Conservation (phyloP, 2,888 invertebrate species). For the Nemapogon koenigi region DNA sequence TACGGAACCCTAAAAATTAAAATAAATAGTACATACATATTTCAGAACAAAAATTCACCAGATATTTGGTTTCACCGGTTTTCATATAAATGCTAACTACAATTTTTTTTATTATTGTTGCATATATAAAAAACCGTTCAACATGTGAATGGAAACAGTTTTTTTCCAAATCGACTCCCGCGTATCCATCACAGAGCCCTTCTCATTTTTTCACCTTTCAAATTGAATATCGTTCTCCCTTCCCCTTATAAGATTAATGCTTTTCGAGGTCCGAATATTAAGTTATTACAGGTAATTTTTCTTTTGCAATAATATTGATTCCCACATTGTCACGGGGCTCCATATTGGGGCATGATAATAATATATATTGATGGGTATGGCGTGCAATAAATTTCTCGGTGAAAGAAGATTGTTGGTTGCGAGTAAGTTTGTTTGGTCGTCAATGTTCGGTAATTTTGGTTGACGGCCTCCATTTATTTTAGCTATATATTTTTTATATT, state of each 20-base stretch:
- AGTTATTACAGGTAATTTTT: constrained; percentile 36
- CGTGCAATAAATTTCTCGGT: constrained; percentile 2
- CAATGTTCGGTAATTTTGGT: not conserved
- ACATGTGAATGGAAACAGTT: constrained; percentile 19
- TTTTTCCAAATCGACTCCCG: constrained; percentile 6
- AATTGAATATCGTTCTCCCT: constrained; percentile 19
- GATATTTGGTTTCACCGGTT: too few relatives aligned
- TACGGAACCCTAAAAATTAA: too few relatives aligned
- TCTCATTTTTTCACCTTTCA: constrained; percentile 7
- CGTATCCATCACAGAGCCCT: constrained; percentile 24
- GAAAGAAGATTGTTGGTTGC: constrained; percentile 2
- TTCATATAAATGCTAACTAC: too few relatives aligned
- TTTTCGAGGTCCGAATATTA: constrained; percentile 24
- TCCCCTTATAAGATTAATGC: constrained; percentile 27
- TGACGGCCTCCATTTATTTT: too few relatives aligned
- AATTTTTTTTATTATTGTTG: too few relatives aligned
- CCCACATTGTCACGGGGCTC: constrained; percentile 11
- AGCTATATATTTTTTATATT: too few relatives aligned
- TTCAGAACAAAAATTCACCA: too few relatives aligned
- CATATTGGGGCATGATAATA: constrained; percentile 5
- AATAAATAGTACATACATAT: too few relatives aligned
- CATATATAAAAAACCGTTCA: not conserved
- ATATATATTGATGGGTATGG: constrained; percentile 3
- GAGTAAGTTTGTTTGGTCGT: not conserved
- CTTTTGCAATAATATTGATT: constrained; percentile 25